Evolutionary conservation across 2,113 vertebrate species (phyloP), one percentile per base, ranked within the genome.

Genomic region (Chloropsis cyanopogon): DNA sequence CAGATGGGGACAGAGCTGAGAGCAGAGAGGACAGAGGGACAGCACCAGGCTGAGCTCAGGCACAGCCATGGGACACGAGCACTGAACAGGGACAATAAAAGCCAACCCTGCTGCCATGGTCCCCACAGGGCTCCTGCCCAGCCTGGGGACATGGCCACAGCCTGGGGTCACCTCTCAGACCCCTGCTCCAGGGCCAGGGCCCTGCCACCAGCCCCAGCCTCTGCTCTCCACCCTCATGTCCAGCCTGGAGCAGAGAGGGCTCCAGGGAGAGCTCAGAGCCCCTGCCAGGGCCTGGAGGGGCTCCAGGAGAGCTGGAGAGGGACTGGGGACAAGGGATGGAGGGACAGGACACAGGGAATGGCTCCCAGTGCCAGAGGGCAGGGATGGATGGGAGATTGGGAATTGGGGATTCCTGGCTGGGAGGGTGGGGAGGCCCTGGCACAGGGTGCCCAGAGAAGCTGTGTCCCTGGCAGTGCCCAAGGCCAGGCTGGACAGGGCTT

Each of bases 41-140:
- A 75, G 72, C 33, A 22, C 15, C 63, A 23, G 77, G 41, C 1
- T 3, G 61, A 39, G 69, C 8, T 64, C 20, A 8, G 1, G 88
- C 53, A 75, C 53, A 11, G 25, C 37, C 69, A 4, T 0, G 26
- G 72, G 21, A 12, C 0, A 41, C 8, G 16, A 42, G 8, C 63
- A 2, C 23, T 37, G 46, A 17, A 70, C 26, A 41, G 53, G 75
- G 35, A 56, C 41, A n/a, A 2, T 11, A 12, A 15, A 6, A 37
- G 14, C 33, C 37, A 24, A 6, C 7, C 23, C 35, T 2, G 4
- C 24, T 31, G 53, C 44, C 44, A 4, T 0, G 4, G 11, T 22
- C 5, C 68, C 59, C 76, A 68, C 39, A 3, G 0, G 2, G 54
- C 15, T 41, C n/a, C 65, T 71, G 44, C 19, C 53, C 61, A 16